A percentile compares a stretch with the other conserved stretches of the same genome.
phyloP scores from a whole-genome alignment of 2,888 invertebrate genomes.

The Selenia dentaria region DNA sequence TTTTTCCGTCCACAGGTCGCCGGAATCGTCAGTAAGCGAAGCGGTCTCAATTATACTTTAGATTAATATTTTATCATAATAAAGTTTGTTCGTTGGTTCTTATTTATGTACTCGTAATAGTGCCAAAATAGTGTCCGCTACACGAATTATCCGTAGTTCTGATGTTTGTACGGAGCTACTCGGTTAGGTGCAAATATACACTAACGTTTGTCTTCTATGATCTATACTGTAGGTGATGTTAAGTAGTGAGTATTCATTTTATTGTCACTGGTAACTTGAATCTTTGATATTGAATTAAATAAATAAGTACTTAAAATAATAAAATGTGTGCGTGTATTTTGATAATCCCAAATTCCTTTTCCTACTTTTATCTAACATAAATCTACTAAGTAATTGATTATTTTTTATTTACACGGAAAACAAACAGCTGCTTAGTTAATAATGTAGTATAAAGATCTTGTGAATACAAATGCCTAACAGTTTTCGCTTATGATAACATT shows the following conservation, averaged over 20 bases:
- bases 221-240: constrained; percentile 50
- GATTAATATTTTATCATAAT: constrained; percentile 48
- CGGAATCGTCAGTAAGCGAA: constrained; percentile 74
- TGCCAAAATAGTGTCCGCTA: constrained; percentile 67
- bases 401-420: no score
- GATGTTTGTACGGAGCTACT: constrained; percentile 15
- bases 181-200: constrained; percentile 56
- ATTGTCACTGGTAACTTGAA: constrained; percentile 58
- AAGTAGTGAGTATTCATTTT: constrained; percentile 60
- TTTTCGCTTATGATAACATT: no score
- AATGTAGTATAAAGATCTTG: no score
- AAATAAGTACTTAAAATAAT: constrained; percentile 63
- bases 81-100: constrained; percentile 60
- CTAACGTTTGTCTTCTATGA: constrained; percentile 53
- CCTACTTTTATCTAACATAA: no score
- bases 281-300: constrained; percentile 64
- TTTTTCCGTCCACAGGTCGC: constrained; percentile 65
- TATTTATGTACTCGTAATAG: constrained; percentile 68
- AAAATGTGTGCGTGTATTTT: constrained; percentile 30
- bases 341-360: no score
- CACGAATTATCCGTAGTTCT: constrained; percentile 35
- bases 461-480: no score
- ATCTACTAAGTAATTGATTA: no score
- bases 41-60: constrained; percentile 46
- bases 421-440: no score